Percentiles rank a stretch among this genome's conserved stretches.
phyloP scores from a whole-genome alignment of 2,888 invertebrate genomes.

The Sinotaia quadrata region DNA sequence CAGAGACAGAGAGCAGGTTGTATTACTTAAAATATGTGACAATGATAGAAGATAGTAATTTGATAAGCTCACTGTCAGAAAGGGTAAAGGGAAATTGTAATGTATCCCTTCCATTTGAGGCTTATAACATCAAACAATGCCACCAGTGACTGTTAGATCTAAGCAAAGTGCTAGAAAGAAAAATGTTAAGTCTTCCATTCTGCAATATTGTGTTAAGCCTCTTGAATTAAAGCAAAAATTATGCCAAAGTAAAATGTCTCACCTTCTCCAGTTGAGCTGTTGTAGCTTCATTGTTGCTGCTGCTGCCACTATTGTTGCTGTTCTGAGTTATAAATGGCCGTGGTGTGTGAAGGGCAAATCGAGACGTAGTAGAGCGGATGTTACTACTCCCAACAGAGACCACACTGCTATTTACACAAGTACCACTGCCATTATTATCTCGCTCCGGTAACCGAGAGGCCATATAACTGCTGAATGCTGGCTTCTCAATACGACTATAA shows the following conservation, averaged over 20 bases:
- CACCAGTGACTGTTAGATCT: too few species aligned
- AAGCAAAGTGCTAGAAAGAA: too few species aligned
- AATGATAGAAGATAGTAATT: too few species aligned
- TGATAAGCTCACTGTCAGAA: too few species aligned
- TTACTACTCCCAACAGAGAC: slow-evolving; percentile 31
- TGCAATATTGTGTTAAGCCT: too few species aligned
- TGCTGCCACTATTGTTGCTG: slow-evolving; percentile 7
- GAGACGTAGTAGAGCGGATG: not conserved
- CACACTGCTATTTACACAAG: slow-evolving; percentile 34
- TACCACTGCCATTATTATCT: slow-evolving; percentile 17
- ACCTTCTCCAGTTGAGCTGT: slow-evolving; percentile 56
- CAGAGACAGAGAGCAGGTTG: too few species aligned
- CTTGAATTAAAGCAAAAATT: too few species aligned
- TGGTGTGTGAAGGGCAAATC: slow-evolving; percentile 31
- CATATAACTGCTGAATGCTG: slow-evolving; percentile 23
- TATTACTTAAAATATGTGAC: too few species aligned
- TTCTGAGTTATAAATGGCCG: slow-evolving; percentile 31
- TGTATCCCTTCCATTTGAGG: too few species aligned
- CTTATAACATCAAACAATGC: too few species aligned
- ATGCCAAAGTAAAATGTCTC: slow-evolving; percentile 1
- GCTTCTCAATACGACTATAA: slow-evolving; percentile 23
- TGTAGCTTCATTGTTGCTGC: slow-evolving; percentile 32
- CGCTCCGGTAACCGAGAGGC: slow-evolving; percentile 39
- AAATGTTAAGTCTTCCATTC: too few species aligned
- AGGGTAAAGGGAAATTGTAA: too few species aligned